phyloP scores from a whole-genome alignment of 2,113 vertebrate species.

The Morone saxatilis region DNA sequence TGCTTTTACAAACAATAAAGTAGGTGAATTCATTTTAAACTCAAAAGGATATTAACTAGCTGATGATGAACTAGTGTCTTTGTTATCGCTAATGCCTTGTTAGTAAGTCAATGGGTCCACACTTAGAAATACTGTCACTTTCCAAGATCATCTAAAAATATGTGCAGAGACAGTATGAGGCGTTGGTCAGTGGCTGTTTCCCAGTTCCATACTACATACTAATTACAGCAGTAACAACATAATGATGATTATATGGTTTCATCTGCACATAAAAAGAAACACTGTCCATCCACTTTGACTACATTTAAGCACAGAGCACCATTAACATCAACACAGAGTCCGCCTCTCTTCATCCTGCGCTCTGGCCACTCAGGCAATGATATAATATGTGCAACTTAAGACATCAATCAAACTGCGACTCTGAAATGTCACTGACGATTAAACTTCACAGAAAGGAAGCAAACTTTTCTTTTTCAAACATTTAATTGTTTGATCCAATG shows the following conservation, averaged over 20 bases:
- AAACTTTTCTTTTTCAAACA: not conserved
- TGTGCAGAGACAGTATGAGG: not conserved
- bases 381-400: not conserved
- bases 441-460: not conserved
- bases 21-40: slow-evolving; percentile 43
- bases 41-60: slow-evolving; percentile 46
- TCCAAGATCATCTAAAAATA: not conserved
- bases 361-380: not conserved
- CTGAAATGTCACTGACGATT: not conserved
- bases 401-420: not conserved
- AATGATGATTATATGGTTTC: not conserved
- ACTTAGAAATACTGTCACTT: not conserved
- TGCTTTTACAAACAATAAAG: slow-evolving; percentile 51
- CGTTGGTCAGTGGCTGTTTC: not conserved
- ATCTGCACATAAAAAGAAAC: not conserved
- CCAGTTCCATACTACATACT: not conserved
- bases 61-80: slow-evolving; percentile 26
- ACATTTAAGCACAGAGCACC: no score
- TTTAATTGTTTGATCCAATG: not conserved
- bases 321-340: no score
- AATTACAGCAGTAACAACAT: not conserved
- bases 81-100: not conserved
- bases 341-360: not conserved
- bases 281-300: no score
- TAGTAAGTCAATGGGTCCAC: not conserved